These are phyloP conservation scores for Platypus cylindrus DNA, from an alignment of 2,888 invertebrate genomes.

Conservation along the genomic window DNA sequence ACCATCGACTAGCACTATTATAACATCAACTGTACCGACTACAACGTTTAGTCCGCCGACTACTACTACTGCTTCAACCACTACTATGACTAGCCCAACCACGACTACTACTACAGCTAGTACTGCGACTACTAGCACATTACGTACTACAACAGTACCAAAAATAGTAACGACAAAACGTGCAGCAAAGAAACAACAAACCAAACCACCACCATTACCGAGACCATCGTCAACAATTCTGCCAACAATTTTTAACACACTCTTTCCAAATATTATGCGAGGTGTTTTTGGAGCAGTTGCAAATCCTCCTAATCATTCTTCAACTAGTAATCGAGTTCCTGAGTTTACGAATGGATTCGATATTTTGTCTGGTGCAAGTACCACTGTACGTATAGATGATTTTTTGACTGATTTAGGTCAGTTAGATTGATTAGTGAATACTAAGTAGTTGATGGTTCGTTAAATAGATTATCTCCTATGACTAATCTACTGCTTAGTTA, in stretches of 20 bases:
- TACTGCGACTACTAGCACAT: conserved; percentile 10
- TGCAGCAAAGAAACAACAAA: conserved; percentile 8
- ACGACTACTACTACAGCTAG: conserved; percentile 8
- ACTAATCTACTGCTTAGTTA: no score
- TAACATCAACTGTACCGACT: conserved; percentile 13
- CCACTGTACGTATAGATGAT: conserved; percentile 13
- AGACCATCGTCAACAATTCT: conserved; percentile 25
- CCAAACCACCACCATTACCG: conserved; percentile 2
- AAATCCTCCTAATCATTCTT: conserved; percentile 11
- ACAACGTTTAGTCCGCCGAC: conserved; percentile 14
- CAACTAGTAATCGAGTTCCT: conserved; percentile 3
- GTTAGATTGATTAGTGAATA: no score
- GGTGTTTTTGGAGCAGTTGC: conserved; percentile 9
- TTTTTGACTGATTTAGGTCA: background rate
- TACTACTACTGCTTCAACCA: conserved; percentile 11
- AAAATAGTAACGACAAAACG: conserved; percentile 15
- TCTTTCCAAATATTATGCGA: conserved; percentile 22
- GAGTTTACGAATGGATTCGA: conserved; percentile 10
- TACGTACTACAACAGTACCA: conserved; percentile 13
- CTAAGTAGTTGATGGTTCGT: no score
- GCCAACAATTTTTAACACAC: conserved; percentile 25
- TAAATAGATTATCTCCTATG: no score
- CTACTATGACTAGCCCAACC: conserved; percentile 11
- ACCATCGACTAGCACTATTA: conserved; percentile 11
- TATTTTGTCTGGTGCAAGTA: conserved; percentile 9